Evolutionary conservation across 2,797 vertebrate genomes (phyloP).

Genomic region (Paguma larvata): DNA sequence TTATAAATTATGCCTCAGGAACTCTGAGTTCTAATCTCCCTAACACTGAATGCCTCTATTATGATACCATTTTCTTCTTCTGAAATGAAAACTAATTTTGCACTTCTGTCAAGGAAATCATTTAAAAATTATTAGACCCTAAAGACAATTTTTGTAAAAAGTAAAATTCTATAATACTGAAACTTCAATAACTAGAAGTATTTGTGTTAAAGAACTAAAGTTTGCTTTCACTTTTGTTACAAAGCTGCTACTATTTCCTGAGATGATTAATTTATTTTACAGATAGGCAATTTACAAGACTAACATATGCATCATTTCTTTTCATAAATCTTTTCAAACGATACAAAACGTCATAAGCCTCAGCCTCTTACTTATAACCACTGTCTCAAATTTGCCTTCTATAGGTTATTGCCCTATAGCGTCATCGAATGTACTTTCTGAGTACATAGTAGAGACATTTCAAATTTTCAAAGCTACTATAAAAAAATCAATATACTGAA

Average conservation of each 20-base stretch:
- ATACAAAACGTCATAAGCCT: background rate
- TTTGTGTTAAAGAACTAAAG: background rate
- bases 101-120: slow-evolving; percentile 8
- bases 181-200: background rate
- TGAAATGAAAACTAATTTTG: slow-evolving; percentile 40
- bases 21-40: background rate
- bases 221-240: background rate
- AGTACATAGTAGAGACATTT: background rate
- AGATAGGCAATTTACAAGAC: background rate
- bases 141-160: background rate
- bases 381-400: background rate
- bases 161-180: background rate
- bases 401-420: background rate
- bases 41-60: background rate
- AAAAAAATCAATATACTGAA: background rate
- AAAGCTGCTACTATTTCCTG: background rate
- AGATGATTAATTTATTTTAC: slow-evolving; percentile 8
- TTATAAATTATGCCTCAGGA: slow-evolving; percentile 31
- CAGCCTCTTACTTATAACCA: background rate
- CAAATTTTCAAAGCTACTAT: background rate
- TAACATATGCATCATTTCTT: background rate
- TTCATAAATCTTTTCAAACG: slow-evolving; percentile 20
- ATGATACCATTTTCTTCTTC: background rate
- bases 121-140: slow-evolving; percentile 12
- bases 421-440: background rate